A percentile compares a stretch with the other conserved stretches of the same genome.
Evolutionary conservation across 2,797 vertebrate genomes (phyloP).

Genomic region (Mastacembelus armatus): DNA sequence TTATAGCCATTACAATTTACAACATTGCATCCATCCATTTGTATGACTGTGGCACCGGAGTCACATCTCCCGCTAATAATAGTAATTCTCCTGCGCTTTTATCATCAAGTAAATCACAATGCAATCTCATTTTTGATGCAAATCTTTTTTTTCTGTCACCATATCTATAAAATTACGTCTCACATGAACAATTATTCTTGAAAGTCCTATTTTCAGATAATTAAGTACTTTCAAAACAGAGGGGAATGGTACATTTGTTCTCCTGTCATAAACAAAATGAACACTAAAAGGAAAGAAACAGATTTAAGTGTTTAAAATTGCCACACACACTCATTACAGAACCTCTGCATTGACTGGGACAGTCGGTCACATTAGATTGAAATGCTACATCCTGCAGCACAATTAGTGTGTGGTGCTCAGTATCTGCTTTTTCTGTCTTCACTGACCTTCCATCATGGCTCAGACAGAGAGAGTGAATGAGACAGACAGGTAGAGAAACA

Average conservation of each 20-base stretch:
- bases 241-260: conserved; percentile 17
- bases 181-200: not conserved
- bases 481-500: conserved; percentile 14
- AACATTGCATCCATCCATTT: no score
- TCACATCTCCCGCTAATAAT: no score
- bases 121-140: no score
- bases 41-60: no score
- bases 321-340: not conserved
- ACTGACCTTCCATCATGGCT: conserved; percentile 1
- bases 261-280: conserved; percentile 22
- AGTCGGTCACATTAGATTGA: not conserved
- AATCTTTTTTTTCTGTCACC: no score
- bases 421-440: conserved; percentile 1
- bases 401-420: not conserved
- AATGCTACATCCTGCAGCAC: not conserved
- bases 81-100: no score
- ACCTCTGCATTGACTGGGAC: not conserved
- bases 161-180: not conserved
- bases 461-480: conserved; percentile 2
- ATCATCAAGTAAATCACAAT: no score
- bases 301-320: conserved; percentile 32
- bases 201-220: conserved; percentile 11
- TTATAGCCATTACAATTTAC: no score
- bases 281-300: conserved; percentile 5
- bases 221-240: conserved; percentile 7